Conservation (phyloP, 2,888 invertebrate species). For the Caradrina clavipalpis region DNA sequence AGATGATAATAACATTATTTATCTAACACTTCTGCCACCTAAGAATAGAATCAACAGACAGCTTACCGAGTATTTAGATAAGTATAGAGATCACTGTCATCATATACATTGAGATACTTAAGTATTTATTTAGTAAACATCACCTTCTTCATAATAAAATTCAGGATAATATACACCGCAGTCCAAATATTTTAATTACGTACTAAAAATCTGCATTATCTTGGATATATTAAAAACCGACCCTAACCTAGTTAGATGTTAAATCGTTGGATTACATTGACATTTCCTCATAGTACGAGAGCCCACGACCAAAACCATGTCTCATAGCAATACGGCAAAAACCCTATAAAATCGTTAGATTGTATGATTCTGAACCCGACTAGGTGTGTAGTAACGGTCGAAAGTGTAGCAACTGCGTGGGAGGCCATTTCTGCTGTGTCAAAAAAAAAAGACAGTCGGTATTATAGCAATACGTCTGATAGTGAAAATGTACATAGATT, state of each 20-base stretch:
- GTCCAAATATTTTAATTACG: slow-evolving; percentile 12
- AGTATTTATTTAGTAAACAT: slow-evolving; percentile 4
- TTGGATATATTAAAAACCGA: not conserved
- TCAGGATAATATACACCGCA: not conserved
- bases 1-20: slow-evolving; percentile 42
- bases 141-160: not conserved
- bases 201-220: slow-evolving; percentile 2
- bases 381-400: no score
- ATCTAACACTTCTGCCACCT: slow-evolving; percentile 16
- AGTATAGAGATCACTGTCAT: slow-evolving; percentile 21
- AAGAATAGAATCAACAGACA: slow-evolving; percentile 33
- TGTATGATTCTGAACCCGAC: no score
- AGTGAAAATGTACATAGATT: no score
- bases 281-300: no score
- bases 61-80: slow-evolving; percentile 50
- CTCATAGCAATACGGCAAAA: no score
- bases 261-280: not conserved
- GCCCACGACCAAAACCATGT: no score
- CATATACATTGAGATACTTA: slow-evolving; percentile 8
- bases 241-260: not conserved
- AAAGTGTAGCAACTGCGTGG: no score
- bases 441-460: no score
- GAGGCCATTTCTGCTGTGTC: no score
- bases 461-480: no score
- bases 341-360: no score